Evolutionary conservation across 2,888 invertebrate species (phyloP), one percentile per base, ranked within the genome.

Genomic region (Cryptocheilus praepositus): DNA sequence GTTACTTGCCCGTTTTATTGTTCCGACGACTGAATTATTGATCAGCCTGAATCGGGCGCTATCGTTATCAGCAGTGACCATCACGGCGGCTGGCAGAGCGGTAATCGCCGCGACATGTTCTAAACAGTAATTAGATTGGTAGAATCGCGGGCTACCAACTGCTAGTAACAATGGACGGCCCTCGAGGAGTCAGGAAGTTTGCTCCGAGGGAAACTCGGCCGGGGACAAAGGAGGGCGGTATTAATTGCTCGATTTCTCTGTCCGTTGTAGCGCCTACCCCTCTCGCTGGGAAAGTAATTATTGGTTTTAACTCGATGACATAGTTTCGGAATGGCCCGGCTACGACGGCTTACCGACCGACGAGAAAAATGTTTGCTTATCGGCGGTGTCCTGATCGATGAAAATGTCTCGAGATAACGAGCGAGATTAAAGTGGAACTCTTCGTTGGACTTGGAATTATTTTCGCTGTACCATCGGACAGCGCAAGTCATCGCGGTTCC

Each of bases 241-340:
- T 79, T 79, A 77, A 77, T 77, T 79, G 73, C 80, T 77, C 77
- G 73, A 79, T 79, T 76, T 71, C 76, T 79, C 67, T 57, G 59
- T 58, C 36, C 36, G 70, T 62, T 58, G 64, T 74, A 64, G 74
- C 67, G 60, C 36, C 4, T 7, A 2, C 8, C 3, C 36, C 36
- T 11, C 64, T 70, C 60, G 56, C 63, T 68, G 66, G 61, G 64
- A 73, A 70, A 80, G 77, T 79, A 77, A 71, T 77, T 77, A 79
- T 79, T 71, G 77, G 73, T 68, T 69, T 68, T 61, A 71, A 77
- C 69, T 73, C 64, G 62, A 67, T 63, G 66, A 76, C 75, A 72
- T 71, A 63, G 68, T 65, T 70, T 72, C 65, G 63, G 53, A 59
- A 25, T 53, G 25, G n/a, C 25, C 19, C 25, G 21, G 43, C 54